Conservation (phyloP, 2,888 invertebrate species). For the Papilio gigon region DNA sequence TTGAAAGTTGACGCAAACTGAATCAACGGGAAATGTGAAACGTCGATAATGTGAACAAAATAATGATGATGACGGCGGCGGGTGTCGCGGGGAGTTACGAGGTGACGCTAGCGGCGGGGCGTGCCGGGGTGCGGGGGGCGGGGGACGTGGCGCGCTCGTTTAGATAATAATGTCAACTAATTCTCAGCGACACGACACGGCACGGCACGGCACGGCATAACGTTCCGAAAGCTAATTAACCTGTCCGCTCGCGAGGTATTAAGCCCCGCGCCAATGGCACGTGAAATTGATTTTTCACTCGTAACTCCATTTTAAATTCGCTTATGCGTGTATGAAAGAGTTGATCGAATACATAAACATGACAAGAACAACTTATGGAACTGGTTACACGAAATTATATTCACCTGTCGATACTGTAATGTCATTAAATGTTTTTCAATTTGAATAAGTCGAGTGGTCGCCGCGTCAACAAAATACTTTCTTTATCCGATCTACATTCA, state of each 20-base stretch:
- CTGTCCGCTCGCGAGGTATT: constrained; percentile 17
- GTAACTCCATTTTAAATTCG: constrained; percentile 43
- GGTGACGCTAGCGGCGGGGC: too few relatives aligned
- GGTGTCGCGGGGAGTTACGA: too few relatives aligned
- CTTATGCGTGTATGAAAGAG: constrained; percentile 4
- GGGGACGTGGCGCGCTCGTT: constrained; percentile 18
- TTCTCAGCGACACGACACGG: constrained; percentile 18
- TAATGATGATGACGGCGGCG: constrained; percentile 2
- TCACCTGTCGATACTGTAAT: background rate
- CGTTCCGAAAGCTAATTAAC: constrained; percentile 37
- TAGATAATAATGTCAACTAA: constrained; percentile 34
- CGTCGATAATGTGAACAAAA: background rate
- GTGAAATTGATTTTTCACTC: constrained; percentile 49
- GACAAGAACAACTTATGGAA: background rate
- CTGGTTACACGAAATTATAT: background rate
- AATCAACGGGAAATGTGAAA: background rate
- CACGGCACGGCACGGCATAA: constrained; percentile 4
- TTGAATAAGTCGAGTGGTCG: too few relatives aligned
- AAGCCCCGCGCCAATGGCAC: constrained; percentile 44
- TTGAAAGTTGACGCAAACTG: background rate
- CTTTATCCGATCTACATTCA: too few relatives aligned
- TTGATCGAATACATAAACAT: background rate
- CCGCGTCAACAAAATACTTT: too few relatives aligned
- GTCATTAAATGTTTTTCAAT: too few relatives aligned
- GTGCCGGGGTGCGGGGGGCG: background rate